Conservation (phyloP, 2,113 vertebrate genomes). For the Arenaria interpres region DNA sequence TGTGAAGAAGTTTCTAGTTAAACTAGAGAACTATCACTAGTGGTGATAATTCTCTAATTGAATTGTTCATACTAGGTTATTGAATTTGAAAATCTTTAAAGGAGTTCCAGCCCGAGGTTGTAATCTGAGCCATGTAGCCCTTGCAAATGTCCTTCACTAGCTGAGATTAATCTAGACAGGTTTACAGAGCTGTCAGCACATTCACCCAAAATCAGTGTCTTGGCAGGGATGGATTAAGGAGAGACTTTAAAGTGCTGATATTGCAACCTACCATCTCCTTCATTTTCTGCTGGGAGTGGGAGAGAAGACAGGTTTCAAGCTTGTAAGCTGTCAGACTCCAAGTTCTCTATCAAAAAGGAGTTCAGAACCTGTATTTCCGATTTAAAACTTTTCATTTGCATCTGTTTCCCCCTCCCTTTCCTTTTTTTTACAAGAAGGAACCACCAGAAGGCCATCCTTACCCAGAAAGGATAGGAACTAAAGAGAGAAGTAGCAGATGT, state of each 20-base stretch:
- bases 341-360: not conserved
- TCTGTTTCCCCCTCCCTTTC: rapidly evolving
- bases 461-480: not conserved
- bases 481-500: not conserved
- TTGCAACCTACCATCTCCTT: not conserved
- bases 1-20: not conserved
- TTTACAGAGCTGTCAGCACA: slow-evolving; percentile 27
- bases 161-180: not conserved
- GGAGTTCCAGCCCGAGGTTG: not conserved
- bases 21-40: no score
- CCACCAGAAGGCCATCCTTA: not conserved
- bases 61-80: not conserved
- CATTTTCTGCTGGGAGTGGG: not conserved
- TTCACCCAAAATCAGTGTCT: not conserved
- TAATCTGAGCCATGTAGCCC: not conserved
- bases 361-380: not conserved
- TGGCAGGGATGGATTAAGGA: not conserved
- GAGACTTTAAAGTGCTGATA: not conserved
- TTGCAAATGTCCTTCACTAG: not conserved
- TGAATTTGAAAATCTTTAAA: not conserved
- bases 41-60: not conserved
- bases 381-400: not conserved
- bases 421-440: not conserved
- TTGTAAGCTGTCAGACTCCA: not conserved
- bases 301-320: not conserved